A percentile compares a stretch with the other conserved stretches of the same genome.
phyloP scores from a whole-genome alignment of 1,140 invertebrate genomes.

The Protaetia brevitarsis region DNA sequence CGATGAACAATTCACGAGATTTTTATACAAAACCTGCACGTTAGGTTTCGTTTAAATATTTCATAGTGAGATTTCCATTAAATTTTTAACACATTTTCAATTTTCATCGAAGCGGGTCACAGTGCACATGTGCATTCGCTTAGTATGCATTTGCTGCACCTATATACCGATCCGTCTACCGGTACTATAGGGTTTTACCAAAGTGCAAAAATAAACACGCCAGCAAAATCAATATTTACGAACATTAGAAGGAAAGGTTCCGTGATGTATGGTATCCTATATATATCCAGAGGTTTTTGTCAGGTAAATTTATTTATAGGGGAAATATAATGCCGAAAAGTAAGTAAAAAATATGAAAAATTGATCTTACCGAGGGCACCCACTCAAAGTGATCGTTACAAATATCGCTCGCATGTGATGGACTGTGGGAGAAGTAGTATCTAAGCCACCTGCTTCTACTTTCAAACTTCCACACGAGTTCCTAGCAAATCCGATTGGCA shows the following conservation, averaged over 20 bases:
- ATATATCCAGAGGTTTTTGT: slow-evolving; percentile 3
- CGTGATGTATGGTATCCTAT: slow-evolving; percentile 14
- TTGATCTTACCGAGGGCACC: slow-evolving; percentile 12
- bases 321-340: slow-evolving; percentile 21
- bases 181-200: background rate
- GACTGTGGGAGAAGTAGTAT: slow-evolving; percentile 25
- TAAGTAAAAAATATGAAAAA: slow-evolving; percentile 21
- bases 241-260: background rate
- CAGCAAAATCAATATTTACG: slow-evolving; percentile 13
- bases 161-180: background rate
- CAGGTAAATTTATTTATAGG: slow-evolving; percentile 18
- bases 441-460: slow-evolving; percentile 24
- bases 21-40: background rate
- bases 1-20: background rate
- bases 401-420: slow-evolving; percentile 25
- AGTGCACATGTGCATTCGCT: background rate
- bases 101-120: background rate
- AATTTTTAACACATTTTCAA: background rate
- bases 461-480: slow-evolving; percentile 21
- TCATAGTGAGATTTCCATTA: background rate
- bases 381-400: slow-evolving; percentile 24
- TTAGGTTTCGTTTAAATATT: background rate
- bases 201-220: background rate
- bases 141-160: background rate
- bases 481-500: slow-evolving; percentile 24